Evolutionary conservation across 2,797 vertebrate genomes (phyloP), one percentile per base, ranked within the genome.

Genomic region (Nasua narica): DNA sequence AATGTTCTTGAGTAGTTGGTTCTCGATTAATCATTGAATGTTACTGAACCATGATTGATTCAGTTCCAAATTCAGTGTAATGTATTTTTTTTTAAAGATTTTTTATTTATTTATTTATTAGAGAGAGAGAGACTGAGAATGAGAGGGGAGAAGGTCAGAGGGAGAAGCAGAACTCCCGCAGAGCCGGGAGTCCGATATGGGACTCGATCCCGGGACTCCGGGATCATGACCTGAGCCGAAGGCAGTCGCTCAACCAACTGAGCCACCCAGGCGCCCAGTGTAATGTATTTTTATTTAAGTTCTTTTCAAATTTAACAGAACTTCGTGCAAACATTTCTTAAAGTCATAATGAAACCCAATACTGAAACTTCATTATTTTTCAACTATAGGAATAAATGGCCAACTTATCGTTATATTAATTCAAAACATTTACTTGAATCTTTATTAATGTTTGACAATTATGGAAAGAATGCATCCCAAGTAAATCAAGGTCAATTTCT

Each of bases 221-320:
- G n/a, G n/a, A n/a, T n/a, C n/a, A n/a, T n/a, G n/a, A n/a, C n/a
- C n/a, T n/a, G n/a, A n/a, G n/a, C n/a, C n/a, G n/a, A n/a, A n/a
- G n/a, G n/a, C n/a, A n/a, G n/a, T n/a, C n/a, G n/a, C n/a, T n/a
- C n/a, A n/a, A n/a, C n/a, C n/a, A n/a, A n/a, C n/a, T n/a, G n/a
- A n/a, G n/a, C n/a, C n/a, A n/a, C n/a, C n/a, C n/a, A n/a, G n/a
- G n/a, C n/a, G n/a, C n/a, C n/a, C n/a, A 84, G 21, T 56, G 60
- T 83, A 79, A 27, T 58, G 23, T 37, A 69, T 74, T 95, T 95
- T 79, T 76, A 62, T 90, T 92, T 90, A 25, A 83, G 21, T 70
- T 89, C 16, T 23, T 92, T 92, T 88, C 29, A 74, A 91, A 81
- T 87, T 91, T 94, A 92, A 92, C 35, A 76, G 87, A 48, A 86